Conservation (phyloP, 2,888 invertebrate genomes). For the Metalampra italica region DNA sequence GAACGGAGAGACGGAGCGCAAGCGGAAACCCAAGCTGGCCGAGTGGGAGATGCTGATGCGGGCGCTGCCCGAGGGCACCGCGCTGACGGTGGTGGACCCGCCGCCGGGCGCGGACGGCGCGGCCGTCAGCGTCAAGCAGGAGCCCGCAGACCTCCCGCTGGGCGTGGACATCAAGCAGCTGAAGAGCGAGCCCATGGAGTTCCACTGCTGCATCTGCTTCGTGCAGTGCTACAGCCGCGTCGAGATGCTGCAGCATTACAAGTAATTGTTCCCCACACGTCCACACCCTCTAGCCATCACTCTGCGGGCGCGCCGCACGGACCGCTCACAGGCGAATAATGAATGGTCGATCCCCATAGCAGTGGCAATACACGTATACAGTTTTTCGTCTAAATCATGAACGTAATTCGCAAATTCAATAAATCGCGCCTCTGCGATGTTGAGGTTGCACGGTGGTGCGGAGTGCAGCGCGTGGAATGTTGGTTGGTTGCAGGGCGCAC, state of each 20-base stretch:
- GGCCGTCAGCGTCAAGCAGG: conserved; percentile 17
- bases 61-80: conserved; percentile 27
- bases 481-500: conserved; percentile 37
- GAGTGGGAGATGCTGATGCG: conserved; percentile 34
- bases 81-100: conserved; percentile 24
- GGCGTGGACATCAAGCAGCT: conserved; percentile 17
- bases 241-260: conserved; percentile 62
- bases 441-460: no score
- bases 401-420: no score
- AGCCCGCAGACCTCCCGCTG: conserved; percentile 12
- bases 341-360: no score
- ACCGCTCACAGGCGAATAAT: no score
- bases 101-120: conserved; percentile 5
- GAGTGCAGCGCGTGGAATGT: no score
- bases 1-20: conserved; percentile 30
- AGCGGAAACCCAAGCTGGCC: conserved; percentile 27
- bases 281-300: neutral
- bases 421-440: no score
- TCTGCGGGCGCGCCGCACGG: no score
- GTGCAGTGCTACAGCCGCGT: conserved; percentile 35
- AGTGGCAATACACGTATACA: no score
- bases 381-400: no score
- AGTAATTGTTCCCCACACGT: conserved; percentile 33
- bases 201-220: conserved; percentile 64
- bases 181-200: conserved; percentile 35